Evolutionary conservation across 2,888 invertebrate genomes (phyloP).

Genomic region (Acanthosepion esculentum): DNA sequence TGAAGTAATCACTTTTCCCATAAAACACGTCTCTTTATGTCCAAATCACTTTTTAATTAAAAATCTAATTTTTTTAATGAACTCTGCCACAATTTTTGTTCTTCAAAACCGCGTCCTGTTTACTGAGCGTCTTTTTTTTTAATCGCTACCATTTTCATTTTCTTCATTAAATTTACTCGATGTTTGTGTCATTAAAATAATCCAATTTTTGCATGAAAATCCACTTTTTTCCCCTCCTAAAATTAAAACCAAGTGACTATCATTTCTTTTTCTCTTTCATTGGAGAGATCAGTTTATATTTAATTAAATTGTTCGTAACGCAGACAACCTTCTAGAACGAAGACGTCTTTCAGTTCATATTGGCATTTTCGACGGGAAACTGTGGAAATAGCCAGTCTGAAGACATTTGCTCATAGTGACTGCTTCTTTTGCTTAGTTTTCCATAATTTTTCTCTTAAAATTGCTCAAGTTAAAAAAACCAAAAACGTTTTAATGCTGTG

Average conservation of each 20-base stretch:
- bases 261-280: background rate
- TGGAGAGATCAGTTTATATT: background rate
- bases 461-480: too few species aligned
- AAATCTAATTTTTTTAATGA: constrained; percentile 20
- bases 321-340: background rate
- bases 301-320: background rate
- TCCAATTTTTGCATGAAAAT: background rate
- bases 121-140: background rate
- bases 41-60: background rate
- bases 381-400: too few species aligned
- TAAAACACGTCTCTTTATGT: constrained; percentile 33
- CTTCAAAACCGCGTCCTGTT: too few species aligned
- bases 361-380: too few species aligned
- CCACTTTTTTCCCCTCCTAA: background rate
- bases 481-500: too few species aligned
- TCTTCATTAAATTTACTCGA: background rate
- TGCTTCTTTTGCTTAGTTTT: too few species aligned
- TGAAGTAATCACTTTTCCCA: constrained; percentile 17
- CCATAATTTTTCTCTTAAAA: too few species aligned
- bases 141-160: background rate
- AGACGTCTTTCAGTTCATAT: too few species aligned
- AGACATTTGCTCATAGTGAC: too few species aligned
- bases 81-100: background rate
- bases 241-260: background rate
- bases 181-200: constrained; percentile 15